Percentiles rank a stretch among this genome's conserved stretches.
Evolutionary conservation across 1,140 invertebrate genomes (phyloP).

Genomic region (Ooceraea biroi): DNA sequence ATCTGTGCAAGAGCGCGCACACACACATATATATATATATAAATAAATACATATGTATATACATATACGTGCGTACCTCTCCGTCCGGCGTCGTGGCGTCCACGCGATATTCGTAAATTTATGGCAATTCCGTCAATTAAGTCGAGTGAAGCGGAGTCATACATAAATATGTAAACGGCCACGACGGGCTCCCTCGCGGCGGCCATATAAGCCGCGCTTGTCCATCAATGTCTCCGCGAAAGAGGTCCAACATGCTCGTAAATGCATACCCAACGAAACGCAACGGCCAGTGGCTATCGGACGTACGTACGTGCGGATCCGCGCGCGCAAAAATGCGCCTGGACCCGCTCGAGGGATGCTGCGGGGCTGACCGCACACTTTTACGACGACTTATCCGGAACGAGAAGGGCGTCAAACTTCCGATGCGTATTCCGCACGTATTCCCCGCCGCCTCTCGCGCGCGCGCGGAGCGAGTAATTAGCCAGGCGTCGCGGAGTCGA

Average conservation of each 20-base stretch:
- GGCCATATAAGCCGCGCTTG: constrained; percentile 85
- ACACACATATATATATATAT: not conserved
- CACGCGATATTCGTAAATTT: constrained; percentile 84
- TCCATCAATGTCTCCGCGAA: constrained; percentile 85
- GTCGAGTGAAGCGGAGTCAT: constrained; percentile 84
- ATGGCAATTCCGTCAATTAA: constrained; percentile 86
- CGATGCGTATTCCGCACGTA: constrained; percentile 42
- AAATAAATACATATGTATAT: not conserved
- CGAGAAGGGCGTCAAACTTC: constrained; percentile 46
- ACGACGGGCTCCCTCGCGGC: constrained; percentile 71
- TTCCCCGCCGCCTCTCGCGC: constrained; percentile 56
- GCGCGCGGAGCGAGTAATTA: constrained; percentile 53
- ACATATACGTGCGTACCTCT: constrained; percentile 32
- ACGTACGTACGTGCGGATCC: constrained; percentile 70
- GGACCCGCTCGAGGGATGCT: constrained; percentile 14
- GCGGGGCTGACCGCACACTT: constrained; percentile 57
- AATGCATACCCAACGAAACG: constrained; percentile 81
- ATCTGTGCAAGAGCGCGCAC: not conserved
- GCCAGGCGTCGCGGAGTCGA: constrained; percentile 55
- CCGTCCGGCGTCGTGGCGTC: constrained; percentile 61
- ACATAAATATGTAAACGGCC: constrained; percentile 86
- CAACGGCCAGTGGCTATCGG: constrained; percentile 78
- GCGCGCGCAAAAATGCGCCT: constrained; percentile 67
- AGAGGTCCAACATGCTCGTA: constrained; percentile 82
- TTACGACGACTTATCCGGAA: too few relatives aligned